Percentiles rank a stretch among this genome's conserved stretches.
Conservation (phyloP, 2,888 invertebrate genomes). For the Oligia strigilis region DNA sequence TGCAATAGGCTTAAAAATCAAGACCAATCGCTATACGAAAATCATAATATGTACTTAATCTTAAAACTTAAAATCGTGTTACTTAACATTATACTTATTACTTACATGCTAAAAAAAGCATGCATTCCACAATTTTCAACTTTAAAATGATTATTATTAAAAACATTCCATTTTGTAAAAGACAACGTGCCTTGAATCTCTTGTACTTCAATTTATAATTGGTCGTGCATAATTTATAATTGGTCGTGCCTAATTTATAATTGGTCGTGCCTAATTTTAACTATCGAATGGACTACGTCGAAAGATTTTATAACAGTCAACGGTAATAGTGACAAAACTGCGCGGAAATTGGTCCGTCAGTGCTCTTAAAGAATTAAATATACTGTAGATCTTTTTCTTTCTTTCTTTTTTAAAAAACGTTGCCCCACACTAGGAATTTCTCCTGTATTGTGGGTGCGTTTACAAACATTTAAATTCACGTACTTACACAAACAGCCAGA, state of each 20-base stretch:
- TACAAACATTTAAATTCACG: too few relatives aligned
- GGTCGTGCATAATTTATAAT: too few relatives aligned
- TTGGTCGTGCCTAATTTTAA: conserved; percentile 4
- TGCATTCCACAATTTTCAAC: conserved; percentile 36
- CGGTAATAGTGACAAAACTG: not conserved
- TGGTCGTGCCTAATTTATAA: conserved; percentile 8
- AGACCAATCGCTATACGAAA: conserved; percentile 49
- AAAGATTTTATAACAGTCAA: not conserved
- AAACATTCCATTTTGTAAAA: conserved; percentile 52
- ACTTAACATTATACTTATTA: conserved; percentile 10
- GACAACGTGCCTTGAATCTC: conserved; percentile 72
- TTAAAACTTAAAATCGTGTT: conserved; percentile 41
- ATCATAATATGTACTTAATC: conserved; percentile 43
- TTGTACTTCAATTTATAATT: conserved; percentile 33
- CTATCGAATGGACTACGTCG: conserved; percentile 2
- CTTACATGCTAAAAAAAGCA: conserved; percentile 22
- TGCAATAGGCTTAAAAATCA: conserved; percentile 39
- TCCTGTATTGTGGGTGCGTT: too few relatives aligned
- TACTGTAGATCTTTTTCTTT: not conserved
- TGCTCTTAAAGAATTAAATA: not conserved
- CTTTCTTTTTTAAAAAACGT: too few relatives aligned
- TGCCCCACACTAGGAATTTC: too few relatives aligned
- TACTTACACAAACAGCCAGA: too few relatives aligned
- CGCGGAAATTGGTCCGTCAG: not conserved
- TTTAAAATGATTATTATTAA: conserved; percentile 14